Conservation (phyloP, 2,113 vertebrate species). For the Chaenocephalus aceratus region DNA sequence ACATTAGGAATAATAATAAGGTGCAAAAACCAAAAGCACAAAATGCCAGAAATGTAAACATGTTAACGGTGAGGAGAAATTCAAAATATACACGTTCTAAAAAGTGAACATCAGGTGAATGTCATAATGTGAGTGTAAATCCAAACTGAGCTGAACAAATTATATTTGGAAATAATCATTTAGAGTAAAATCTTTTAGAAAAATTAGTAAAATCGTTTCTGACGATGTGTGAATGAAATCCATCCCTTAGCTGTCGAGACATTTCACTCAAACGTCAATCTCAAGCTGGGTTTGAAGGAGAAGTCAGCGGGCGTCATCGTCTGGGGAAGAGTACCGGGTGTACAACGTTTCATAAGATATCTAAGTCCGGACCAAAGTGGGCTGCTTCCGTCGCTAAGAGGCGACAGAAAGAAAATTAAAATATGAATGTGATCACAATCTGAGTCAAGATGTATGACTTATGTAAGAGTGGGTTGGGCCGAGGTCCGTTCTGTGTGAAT, state of each 20-base stretch:
- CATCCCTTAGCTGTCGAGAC: background rate
- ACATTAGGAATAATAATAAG: no score
- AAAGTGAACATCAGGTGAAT: no score
- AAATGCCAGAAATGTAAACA: no score
- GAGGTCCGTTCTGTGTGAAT: constrained; percentile 18
- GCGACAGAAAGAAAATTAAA: constrained; percentile 44
- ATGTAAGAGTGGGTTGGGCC: constrained; percentile 29
- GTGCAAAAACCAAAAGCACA: no score
- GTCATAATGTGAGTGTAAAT: no score
- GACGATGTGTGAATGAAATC: background rate
- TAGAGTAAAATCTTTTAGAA: no score
- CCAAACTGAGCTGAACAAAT: no score
- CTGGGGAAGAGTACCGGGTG: background rate
- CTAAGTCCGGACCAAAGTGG: constrained; percentile 6
- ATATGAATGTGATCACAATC: constrained; percentile 41
- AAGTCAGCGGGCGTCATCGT: background rate
- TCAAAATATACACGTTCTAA: no score
- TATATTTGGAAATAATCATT: no score
- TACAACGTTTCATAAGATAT: background rate
- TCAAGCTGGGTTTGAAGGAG: no score
- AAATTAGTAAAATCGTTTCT: background rate
- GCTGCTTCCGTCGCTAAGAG: background rate
- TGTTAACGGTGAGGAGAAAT: no score
- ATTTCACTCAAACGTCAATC: background rate
- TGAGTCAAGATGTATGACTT: constrained; percentile 26